Evolutionary conservation across 2,888 invertebrate genomes (phyloP), one percentile per base, ranked within the genome.

Genomic region (Dicyrtomina minuta): DNA sequence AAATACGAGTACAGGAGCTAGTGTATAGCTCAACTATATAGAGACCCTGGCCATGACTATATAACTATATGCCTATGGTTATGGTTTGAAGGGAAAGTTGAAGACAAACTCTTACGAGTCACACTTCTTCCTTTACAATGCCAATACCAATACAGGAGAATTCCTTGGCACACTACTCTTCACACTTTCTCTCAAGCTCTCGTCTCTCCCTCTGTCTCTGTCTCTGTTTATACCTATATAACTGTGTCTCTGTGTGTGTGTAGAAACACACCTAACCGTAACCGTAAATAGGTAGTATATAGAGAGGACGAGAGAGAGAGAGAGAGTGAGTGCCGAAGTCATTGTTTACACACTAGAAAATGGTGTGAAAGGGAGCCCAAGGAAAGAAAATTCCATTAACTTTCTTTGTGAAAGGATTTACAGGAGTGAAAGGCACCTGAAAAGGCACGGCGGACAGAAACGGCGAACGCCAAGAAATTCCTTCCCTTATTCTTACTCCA

Each of bases 371-470:
- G 67, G 73, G 71, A 73, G 69, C 70, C 73, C 62, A 73, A 68
- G 74, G 75, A 76, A 73, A 73, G 77, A 74, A 77, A 77, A 77
- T 75, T 77, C 77, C 75, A 77, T 77, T 77, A 77, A 75, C 75
- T 74, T 77, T 75, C 77, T 77, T 77, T 77, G 77, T 75, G 65
- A 75, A 74, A 73, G 77, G 77, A 77, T 77, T 77, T 77, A 71
- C 61, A 65, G 62, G 65, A 72, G 70, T 55, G 66, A 73, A 69
- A 70, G 72, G 62, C 73, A 77, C 77, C 75, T 77, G 77, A 75
- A 71, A 75, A 70, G 75, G 58, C 66, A 69, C 46, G 70, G 55
- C 33, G 17, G 27, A 33, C 33, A 33, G 33, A 33, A 33, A 55
- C 39, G 46, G 60, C 27, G 43, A 51, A 41, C 59, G 51, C 58